These are phyloP conservation scores for Crossaster papposus DNA, from an alignment of 53 echinoderm and acorn worm genomes.

Conservation along the genomic window DNA sequence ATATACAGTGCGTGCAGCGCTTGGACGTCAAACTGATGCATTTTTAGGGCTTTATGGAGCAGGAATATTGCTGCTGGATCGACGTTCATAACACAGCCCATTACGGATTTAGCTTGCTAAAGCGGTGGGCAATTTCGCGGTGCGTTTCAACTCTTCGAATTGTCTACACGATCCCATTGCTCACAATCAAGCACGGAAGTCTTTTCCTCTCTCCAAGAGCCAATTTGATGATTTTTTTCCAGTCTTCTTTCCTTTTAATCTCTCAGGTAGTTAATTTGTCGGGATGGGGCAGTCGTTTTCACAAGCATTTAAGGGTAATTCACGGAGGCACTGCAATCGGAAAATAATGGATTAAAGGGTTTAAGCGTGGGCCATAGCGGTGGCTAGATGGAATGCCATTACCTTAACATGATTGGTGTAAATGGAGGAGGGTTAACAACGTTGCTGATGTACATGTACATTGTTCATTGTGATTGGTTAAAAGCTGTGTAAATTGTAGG, in stretches of 20 bases:
- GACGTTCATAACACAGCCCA: conserved; percentile 8
- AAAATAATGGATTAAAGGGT: conserved; percentile 51
- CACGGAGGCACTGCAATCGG: conserved; percentile 50
- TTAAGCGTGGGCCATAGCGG: not conserved
- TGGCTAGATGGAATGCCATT: conserved; percentile 46
- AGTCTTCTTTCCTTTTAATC: conserved; percentile 20
- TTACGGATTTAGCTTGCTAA: not conserved
- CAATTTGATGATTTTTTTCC: not conserved
- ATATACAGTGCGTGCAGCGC: not conserved
- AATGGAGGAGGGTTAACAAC: not conserved
- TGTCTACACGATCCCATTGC: conserved; percentile 55
- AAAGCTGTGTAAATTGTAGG: not conserved
- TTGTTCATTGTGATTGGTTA: conserved; percentile 36
- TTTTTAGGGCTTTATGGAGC: not conserved
- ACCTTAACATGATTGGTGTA: conserved; percentile 56
- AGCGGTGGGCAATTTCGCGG: not conserved
- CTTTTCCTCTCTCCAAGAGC: not conserved
- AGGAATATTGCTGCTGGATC: not conserved
- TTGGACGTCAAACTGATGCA: not conserved
- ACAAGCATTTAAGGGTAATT: conserved; percentile 60
- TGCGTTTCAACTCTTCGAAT: conserved; percentile 54
- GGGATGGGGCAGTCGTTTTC: conserved; percentile 57
- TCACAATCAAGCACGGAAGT: conserved; percentile 46
- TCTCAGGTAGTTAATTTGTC: conserved; percentile 54
- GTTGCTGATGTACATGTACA: not conserved